Percentiles rank a stretch among this genome's conserved stretches.
Evolutionary conservation across 2,888 invertebrate species (phyloP).

Genomic region (Bimastos eiseni): DNA sequence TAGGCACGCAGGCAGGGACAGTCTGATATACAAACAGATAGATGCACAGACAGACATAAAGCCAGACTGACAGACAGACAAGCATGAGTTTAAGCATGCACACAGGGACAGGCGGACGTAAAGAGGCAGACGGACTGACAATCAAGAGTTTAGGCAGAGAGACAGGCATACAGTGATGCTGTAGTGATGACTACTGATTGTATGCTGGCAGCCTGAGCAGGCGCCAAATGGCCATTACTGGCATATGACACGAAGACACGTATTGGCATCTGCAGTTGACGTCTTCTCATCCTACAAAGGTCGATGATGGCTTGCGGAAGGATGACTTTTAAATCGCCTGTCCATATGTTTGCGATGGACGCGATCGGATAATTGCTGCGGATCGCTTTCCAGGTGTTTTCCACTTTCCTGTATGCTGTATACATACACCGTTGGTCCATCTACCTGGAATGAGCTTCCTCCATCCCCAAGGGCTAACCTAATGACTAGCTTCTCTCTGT

Average conservation of each 20-base stretch:
- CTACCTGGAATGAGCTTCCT: no score
- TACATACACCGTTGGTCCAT: no score
- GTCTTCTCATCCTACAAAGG: not conserved
- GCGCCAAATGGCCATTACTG: not conserved
- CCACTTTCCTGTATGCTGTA: not conserved
- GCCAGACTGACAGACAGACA: constrained; percentile 7
- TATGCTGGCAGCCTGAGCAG: not conserved
- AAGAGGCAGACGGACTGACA: not conserved
- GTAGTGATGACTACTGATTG: not conserved
- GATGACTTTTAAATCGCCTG: not conserved
- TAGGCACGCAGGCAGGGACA: no score
- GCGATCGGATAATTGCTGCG: not conserved
- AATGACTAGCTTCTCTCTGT: no score
- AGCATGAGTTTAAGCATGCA: not conserved
- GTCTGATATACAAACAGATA: not conserved
- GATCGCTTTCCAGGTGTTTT: not conserved
- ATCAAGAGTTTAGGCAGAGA: not conserved
- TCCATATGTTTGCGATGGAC: not conserved
- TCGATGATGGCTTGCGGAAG: not conserved
- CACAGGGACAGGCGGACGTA: not conserved
- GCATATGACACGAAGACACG: no score
- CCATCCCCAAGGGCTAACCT: no score
- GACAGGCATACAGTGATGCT: not conserved
- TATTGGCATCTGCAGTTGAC: not conserved
- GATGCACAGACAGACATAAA: not conserved